phyloP scores from a whole-genome alignment of 2,113 vertebrate genomes.

The Myrmecobius fasciatus region DNA sequence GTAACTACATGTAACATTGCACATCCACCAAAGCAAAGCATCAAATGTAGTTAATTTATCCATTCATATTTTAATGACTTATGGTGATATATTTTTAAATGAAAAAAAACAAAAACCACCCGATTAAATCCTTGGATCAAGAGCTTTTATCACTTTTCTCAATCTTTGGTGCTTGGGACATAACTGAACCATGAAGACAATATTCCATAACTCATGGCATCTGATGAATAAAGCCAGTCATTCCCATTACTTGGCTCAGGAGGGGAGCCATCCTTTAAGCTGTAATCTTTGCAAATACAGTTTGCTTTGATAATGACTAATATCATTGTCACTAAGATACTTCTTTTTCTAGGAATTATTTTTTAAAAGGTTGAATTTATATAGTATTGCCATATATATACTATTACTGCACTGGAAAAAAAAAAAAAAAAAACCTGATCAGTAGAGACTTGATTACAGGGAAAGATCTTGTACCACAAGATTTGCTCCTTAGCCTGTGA shows the following conservation, averaged over 20 bases:
- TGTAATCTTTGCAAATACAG: not conserved
- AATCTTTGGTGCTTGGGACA: not conserved
- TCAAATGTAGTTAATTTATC: not conserved
- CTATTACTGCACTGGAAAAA: not conserved
- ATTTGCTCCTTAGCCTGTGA: not conserved
- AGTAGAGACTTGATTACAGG: not conserved
- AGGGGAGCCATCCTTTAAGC: not conserved
- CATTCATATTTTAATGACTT: not conserved
- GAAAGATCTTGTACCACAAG: not conserved
- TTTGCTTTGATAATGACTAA: not conserved
- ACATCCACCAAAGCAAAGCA: not conserved
- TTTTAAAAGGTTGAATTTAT: not conserved
- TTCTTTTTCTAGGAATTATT: conserved; percentile 4
- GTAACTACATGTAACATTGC: not conserved
- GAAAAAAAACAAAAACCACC: not conserved
- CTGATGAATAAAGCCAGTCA: not conserved
- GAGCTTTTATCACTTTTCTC: not conserved
- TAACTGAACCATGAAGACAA: not conserved
- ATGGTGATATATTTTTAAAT: not conserved
- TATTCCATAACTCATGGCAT: not conserved
- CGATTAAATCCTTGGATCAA: not conserved
- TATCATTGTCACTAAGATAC: not conserved
- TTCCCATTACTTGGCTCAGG: not conserved
- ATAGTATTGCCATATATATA: not conserved
- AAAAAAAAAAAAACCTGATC: not conserved